Base-by-base conservation (phyloP, 37 sponge, comb jelly and placozoan genomes). In the Diacarnus erythraeanus region DNA sequence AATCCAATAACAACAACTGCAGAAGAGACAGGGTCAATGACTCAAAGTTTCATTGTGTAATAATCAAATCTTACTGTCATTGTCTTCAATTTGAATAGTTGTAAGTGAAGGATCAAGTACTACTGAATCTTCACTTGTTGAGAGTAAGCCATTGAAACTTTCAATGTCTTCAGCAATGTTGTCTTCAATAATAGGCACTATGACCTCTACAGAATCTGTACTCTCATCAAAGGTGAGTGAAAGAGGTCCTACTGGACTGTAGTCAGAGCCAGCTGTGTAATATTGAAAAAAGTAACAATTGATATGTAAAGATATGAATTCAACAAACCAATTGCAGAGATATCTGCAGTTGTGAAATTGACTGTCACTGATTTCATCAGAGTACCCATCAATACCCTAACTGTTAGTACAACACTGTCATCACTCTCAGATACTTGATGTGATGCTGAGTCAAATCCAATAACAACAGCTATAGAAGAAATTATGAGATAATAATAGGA, bases 261-360 rank as follows among this genome's bases (percentile, higher is more conserved):
- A 77, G 65, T 77, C 77, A 22, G 44, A 42, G 2, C 77, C 77
- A 64, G 59, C 77, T 77, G 41, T 21, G n/a, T n/a, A n/a, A 57
- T 30, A 4, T 27, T 18, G 6, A 47, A 12, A 47, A 47, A 47
- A 15, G 12, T 47, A 15, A n/a, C n/a, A n/a, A n/a, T n/a, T n/a
- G n/a, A n/a, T 33, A 74, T 29, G 20, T 37, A 4, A 59, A 59
- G 3, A 59, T 59, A 54, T 17, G 8, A 9, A n/a, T n/a, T n/a
- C n/a, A n/a, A n/a, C n/a, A n/a, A n/a, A n/a, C n/a, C n/a, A n/a
- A n/a, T n/a, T n/a, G n/a, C n/a, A n/a, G n/a, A n/a, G n/a, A n/a
- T n/a, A n/a, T n/a, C n/a, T n/a, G n/a, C n/a, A n/a, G n/a, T n/a
- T n/a, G n/a, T 68, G 37, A 68, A n/a, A n/a, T n/a, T 21, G 30